These are phyloP conservation scores for Trogon melanurus DNA, from an alignment of 2,113 vertebrate genomes.

Conservation along the genomic window DNA sequence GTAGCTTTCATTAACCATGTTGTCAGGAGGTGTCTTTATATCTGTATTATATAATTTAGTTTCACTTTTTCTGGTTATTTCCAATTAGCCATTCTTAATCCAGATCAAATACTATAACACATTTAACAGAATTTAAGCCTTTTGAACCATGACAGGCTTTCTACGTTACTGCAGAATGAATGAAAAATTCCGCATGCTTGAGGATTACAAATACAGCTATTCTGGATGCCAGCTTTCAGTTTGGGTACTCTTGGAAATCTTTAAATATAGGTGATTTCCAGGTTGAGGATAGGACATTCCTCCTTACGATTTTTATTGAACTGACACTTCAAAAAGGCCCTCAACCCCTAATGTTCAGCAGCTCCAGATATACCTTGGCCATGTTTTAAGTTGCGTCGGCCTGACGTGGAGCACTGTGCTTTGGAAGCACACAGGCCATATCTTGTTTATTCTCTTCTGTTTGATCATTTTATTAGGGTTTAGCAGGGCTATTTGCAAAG, in stretches of 20 bases:
- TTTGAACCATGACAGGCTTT: neutral
- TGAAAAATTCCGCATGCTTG: neutral
- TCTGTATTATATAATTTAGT: neutral
- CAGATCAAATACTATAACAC: neutral
- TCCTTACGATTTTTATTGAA: neutral
- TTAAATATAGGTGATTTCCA: slow-evolving; percentile 20
- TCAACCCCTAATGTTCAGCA: neutral
- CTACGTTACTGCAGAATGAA: neutral
- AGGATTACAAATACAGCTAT: neutral
- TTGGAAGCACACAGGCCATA: neutral
- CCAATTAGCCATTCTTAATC: neutral
- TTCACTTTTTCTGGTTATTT: neutral
- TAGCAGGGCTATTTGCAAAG: neutral
- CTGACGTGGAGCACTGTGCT: neutral
- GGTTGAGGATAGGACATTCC: neutral
- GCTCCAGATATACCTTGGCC: neutral
- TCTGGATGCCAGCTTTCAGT: neutral
- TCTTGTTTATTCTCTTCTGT: neutral
- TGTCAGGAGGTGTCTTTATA: neutral
- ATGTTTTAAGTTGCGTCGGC: neutral
- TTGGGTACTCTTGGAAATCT: neutral
- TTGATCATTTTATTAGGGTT: neutral
- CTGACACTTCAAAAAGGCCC: neutral
- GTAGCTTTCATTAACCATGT: neutral
- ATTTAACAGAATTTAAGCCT: neutral